Evolutionary conservation across 2,113 vertebrate species (phyloP).

Genomic region (Triplophysa rosa): DNA sequence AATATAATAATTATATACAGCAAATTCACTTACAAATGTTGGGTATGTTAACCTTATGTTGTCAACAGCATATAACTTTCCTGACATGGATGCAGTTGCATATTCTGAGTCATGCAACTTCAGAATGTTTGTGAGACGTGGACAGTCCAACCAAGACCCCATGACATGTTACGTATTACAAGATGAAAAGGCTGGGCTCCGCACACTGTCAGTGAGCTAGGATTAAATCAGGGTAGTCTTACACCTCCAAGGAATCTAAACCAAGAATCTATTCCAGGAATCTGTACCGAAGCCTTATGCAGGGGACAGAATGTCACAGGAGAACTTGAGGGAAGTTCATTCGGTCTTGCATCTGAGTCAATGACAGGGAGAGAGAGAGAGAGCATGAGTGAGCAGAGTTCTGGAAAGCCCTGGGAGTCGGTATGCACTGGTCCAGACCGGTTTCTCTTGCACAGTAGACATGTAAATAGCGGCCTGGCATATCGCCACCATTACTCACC

Average conservation of each 20-base stretch:
- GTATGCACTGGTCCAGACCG: constrained; percentile 73
- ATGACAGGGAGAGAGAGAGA: constrained; percentile 54
- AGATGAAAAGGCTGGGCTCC: constrained; percentile 38
- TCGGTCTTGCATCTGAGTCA: constrained; percentile 56
- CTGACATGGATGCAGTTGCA: constrained; percentile 18
- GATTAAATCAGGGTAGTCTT: constrained; percentile 55
- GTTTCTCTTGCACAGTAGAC: constrained; percentile 64
- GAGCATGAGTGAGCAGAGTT: constrained; percentile 25
- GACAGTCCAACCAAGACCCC: constrained; percentile 37
- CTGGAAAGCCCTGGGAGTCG: constrained; percentile 60
- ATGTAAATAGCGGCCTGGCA: constrained; percentile 62
- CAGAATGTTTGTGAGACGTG: constrained; percentile 42
- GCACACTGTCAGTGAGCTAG: neutral
- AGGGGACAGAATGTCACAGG: constrained; percentile 65
- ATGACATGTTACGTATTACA: constrained; percentile 49
- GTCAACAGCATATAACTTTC: neutral
- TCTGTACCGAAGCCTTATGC: constrained; percentile 55
- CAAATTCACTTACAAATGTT: neutral
- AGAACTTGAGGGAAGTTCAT: constrained; percentile 58
- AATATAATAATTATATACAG: neutral
- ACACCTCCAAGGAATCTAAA: constrained; percentile 58
- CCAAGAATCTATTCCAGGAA: constrained; percentile 53
- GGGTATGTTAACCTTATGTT: neutral
- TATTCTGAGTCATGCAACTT: constrained; percentile 30
- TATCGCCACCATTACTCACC: constrained; percentile 58